Evolutionary conservation across 1,140 invertebrate species (phyloP), one percentile per base, ranked within the genome.

Genomic region (Gryllus bimaculatus): DNA sequence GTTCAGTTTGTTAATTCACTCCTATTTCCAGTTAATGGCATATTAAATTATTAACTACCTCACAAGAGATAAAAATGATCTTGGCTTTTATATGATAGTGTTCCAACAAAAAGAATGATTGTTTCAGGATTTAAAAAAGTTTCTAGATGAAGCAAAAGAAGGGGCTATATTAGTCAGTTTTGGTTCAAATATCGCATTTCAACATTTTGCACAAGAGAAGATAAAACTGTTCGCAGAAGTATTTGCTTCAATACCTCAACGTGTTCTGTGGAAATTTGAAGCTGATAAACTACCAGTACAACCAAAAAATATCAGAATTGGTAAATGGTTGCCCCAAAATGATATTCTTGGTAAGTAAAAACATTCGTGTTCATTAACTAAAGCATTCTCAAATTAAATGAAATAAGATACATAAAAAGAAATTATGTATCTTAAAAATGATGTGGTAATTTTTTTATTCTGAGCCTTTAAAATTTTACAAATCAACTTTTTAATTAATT

Each of bases 241-340:
- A 48, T 89, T 92, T 79, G 84, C 87, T 73, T 84, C 87, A 80
- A 83, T 92, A 6, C 88, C 89, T 82, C 88, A 91, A 84, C 88
- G 86, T 84, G 88, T 91, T 79, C 80, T 92, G 21, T 91, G 90
- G 90, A 92, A 91, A 85, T 89, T 85, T 81, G 89, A 89, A 79
- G 84, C 86, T 77, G 85, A 84, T 83, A 86, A 78, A 82, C 85
- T 88, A 1, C 81, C 84, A 5, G 82, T 83, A 75, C 74, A 89
- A 80, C 87, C 90, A 12, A 47, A 83, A 39, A 92, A 92, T 84
- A 87, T 92, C 48, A 88, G 88, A 84, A 87, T 90, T 47, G 82
- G 88, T 77, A 86, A 88, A 81, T 93, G 92, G 92, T 85, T 91
- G 81, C 92, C 92, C 18, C 92, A 93, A 85, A 89, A 90, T 82